A percentile compares a stretch with the other conserved stretches of the same genome.
Conservation (phyloP, 2,113 vertebrate genomes). For the Pelmatolapia mariae region DNA sequence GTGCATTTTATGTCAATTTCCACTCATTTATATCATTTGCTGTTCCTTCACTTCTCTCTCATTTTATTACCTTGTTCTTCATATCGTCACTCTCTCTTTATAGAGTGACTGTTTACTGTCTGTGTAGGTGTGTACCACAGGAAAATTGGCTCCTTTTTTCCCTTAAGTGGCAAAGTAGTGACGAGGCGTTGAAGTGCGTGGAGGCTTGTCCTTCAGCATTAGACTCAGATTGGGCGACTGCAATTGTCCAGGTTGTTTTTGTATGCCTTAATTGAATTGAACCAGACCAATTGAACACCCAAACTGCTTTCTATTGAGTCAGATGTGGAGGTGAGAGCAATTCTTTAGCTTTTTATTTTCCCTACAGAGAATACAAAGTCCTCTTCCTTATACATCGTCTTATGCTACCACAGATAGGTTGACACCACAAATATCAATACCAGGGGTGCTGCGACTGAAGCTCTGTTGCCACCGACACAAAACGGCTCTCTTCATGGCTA, state of each 20-base stretch:
- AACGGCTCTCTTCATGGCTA: neutral
- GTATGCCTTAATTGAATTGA: slow-evolving; percentile 55
- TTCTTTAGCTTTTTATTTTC: neutral
- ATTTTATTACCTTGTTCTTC: neutral
- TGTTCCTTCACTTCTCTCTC: neutral
- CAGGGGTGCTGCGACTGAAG: neutral
- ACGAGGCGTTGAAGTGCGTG: slow-evolving; percentile 6
- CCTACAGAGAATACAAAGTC: neutral
- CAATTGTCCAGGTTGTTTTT: slow-evolving; percentile 48
- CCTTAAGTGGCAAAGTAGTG: slow-evolving; percentile 24
- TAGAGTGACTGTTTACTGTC: slow-evolving; percentile 14
- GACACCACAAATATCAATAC: neutral
- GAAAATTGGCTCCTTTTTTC: slow-evolving; percentile 9
- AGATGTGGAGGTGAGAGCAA: slow-evolving; percentile 27
- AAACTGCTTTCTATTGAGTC: slow-evolving; percentile 47
- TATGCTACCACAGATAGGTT: neutral
- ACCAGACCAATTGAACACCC: slow-evolving; percentile 40
- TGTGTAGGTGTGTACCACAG: slow-evolving; percentile 41
- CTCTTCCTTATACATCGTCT: neutral
- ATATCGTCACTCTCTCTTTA: neutral
- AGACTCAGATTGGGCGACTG: slow-evolving; percentile 17
- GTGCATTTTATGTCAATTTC: neutral
- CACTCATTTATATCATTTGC: neutral
- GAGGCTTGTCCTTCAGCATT: slow-evolving; percentile 37
- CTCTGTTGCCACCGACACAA: neutral